Evolutionary conservation across 30 jellyfish, hydroid and myxozoan species (phyloP).

Genomic region (Hydractinia symbiolongicarpus): DNA sequence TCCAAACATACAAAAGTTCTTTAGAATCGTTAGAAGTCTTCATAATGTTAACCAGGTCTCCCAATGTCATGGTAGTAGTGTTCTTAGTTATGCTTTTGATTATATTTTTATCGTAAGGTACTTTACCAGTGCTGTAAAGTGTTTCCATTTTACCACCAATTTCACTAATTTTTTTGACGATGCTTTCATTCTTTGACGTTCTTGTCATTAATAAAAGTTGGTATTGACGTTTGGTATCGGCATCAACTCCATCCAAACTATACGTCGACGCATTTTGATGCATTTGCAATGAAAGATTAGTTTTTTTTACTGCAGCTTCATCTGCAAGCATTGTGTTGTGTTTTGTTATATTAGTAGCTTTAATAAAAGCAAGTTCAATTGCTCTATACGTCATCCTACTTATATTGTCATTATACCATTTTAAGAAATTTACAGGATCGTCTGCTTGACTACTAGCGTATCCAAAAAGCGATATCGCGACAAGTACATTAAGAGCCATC

Average conservation of each 20-base stretch:
- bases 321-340: conserved; percentile 54
- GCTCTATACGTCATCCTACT: conserved; percentile 20
- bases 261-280: conserved; percentile 52
- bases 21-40: conserved; percentile 53
- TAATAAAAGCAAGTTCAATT: conserved; percentile 52
- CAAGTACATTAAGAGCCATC: too few species aligned
- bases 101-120: conserved; percentile 41
- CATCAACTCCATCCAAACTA: conserved; percentile 24
- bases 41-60: conserved; percentile 33
- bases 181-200: conserved; percentile 36
- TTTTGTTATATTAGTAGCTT: conserved; percentile 68
- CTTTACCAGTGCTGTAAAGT: conserved; percentile 70
- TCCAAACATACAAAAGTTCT: conserved; percentile 81
- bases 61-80: conserved; percentile 47
- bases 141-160: conserved; percentile 50
- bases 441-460: conserved; percentile 18
- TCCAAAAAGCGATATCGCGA: too few species aligned
- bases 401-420: conserved; percentile 36
- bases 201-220: conserved; percentile 45
- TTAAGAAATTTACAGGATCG: conserved; percentile 44
- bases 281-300: conserved; percentile 29
- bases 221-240: conserved; percentile 57
- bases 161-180: conserved; percentile 29
- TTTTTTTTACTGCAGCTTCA: conserved; percentile 41
- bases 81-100: conserved; percentile 48